phyloP scores from a whole-genome alignment of 2,113 vertebrate genomes.

The Cyprinodon variegatus region DNA sequence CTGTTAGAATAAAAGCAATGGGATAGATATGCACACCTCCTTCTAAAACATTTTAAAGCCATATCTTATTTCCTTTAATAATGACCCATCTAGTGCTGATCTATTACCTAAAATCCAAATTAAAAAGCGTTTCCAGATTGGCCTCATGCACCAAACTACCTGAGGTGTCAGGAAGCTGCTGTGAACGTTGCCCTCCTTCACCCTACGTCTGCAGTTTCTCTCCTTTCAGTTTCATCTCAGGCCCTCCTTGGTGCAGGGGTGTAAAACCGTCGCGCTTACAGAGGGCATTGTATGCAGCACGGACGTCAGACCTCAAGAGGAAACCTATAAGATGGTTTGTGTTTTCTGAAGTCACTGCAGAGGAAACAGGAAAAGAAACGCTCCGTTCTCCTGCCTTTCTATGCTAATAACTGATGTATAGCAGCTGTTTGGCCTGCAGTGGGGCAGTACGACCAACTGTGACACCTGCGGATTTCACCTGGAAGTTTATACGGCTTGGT shows the following conservation, averaged over 20 bases:
- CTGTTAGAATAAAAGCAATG: too few relatives aligned
- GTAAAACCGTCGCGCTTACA: slow-evolving; percentile 13
- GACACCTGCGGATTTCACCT: slow-evolving; percentile 22
- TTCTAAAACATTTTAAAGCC: not conserved
- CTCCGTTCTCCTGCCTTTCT: slow-evolving; percentile 7
- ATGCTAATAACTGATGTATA: slow-evolving; percentile 42
- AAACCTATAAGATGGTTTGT: slow-evolving; percentile 29
- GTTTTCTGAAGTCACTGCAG: not conserved
- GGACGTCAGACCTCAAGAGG: slow-evolving; percentile 32
- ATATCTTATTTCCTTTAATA: not conserved
- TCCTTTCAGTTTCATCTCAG: not conserved
- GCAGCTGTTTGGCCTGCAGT: slow-evolving; percentile 40
- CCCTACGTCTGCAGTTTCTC: not conserved
- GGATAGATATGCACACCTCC: too few relatives aligned
- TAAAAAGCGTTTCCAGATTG: not conserved
- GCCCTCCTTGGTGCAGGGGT: slow-evolving; percentile 6
- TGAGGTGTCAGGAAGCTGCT: not conserved
- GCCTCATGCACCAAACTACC: not conserved
- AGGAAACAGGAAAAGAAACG: slow-evolving; percentile 7
- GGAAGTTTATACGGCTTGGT: slow-evolving; percentile 35
- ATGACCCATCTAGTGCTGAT: not conserved
- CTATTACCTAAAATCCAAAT: not conserved
- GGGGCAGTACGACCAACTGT: slow-evolving; percentile 11
- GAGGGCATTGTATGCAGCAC: slow-evolving; percentile 61
- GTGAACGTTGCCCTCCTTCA: not conserved